Evolutionary conservation across 2,113 vertebrate genomes (phyloP), one percentile per base, ranked within the genome.

Genomic region (Syngnathus scovelli): DNA sequence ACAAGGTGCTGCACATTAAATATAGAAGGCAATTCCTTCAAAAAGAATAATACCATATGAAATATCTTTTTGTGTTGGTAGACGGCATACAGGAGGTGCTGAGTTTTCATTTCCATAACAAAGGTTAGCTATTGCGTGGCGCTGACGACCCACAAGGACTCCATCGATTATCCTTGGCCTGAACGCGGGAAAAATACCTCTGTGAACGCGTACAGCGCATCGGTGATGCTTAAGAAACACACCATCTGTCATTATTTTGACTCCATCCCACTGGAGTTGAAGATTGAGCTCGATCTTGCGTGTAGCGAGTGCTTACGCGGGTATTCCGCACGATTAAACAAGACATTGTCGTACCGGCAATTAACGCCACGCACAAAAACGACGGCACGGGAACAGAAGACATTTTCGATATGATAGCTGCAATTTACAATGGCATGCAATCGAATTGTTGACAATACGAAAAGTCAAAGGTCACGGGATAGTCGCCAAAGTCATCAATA

Each of bases 161-260:
- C 46, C 64, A 60, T 19, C 39, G 60, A 63, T 27, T 0, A 13
- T 64, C 43, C 55, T 55, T 63, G 21, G 44, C 63, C 36, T 43
- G 4, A 55, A 15, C 33, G 38, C 18, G 21, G 37, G 66, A 58
- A 19, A 73, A 55, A 62, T 21, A 23, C 2, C 16, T 56, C 63
- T 44, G 43, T 76, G 65, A 46, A 71, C 36, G 63, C 55, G 66
- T 60, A 37, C 6, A 0, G 0, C 66, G 61, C 18, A 41, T 33
- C 1, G 4, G 51, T 37, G 37, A 19, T 52, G 33, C 65, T 77
- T 21, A 18, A 58, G 41, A 73, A 69, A 61, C 55, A 33, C 37
- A 41, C 60, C 60, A 83, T 81, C 74, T 37, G 60, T 72, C 68
- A 71, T 60, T 49, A 46, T 71, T 37, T 71, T 55, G 65, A 7